A percentile compares a stretch with the other conserved stretches of the same genome.
These are phyloP conservation scores for Poecilia latipinna DNA, from an alignment of 2,113 vertebrate genomes.

Conservation along the genomic window DNA sequence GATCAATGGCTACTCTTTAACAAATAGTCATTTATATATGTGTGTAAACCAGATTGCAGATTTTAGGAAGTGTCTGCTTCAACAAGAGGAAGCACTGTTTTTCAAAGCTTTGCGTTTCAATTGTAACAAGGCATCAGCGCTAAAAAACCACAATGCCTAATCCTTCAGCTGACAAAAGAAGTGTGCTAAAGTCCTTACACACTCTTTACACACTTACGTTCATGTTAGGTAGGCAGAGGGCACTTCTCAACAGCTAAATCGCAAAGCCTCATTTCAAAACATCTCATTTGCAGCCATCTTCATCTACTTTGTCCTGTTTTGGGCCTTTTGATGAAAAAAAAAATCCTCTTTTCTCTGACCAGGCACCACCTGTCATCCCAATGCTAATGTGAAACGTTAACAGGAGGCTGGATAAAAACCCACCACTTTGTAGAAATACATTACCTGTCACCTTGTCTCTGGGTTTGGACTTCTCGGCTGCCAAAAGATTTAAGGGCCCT, in stretches of 20 bases:
- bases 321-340: conserved; percentile 15
- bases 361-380: conserved; percentile 58
- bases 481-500: conserved; percentile 68
- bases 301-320: conserved; percentile 62
- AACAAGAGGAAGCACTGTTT: conserved; percentile 27
- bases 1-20: conserved; percentile 6
- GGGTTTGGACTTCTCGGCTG: conserved; percentile 66
- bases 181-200: conserved; percentile 44
- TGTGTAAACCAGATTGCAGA: conserved; percentile 15
- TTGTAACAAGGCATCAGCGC: conserved; percentile 33
- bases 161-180: conserved; percentile 55
- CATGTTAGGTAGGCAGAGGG: conserved; percentile 59
- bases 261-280: conserved; percentile 59
- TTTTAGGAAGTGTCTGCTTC: conserved; percentile 39
- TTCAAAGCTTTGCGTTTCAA: conserved; percentile 31
- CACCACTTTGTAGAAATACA: conserved; percentile 57
- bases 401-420: conserved; percentile 44
- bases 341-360: conserved; percentile 32
- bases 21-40: background rate
- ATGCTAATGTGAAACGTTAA: conserved; percentile 69
- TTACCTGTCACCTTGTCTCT: conserved; percentile 74
- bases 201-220: conserved; percentile 51
- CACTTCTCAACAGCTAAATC: conserved; percentile 56
- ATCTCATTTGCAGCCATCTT: conserved; percentile 66
- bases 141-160: conserved; percentile 50